These are phyloP conservation scores for Riptortus pedestris DNA, from an alignment of 1,140 invertebrate species.

Conservation along the genomic window DNA sequence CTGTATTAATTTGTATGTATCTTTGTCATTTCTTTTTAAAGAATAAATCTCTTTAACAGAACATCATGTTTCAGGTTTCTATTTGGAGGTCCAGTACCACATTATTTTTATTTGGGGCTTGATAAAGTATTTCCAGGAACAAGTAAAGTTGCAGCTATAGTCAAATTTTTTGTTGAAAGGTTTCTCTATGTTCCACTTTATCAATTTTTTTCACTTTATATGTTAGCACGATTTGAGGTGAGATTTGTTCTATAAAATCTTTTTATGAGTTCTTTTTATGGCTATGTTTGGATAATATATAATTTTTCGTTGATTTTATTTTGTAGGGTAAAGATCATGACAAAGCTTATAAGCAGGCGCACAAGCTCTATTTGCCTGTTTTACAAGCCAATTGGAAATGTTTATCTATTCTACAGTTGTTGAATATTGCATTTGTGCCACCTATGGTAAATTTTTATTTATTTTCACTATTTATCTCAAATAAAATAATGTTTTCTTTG, in stretches of 20 bases:
- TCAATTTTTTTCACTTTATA: conserved; percentile 55
- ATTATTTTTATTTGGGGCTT: conserved; percentile 54
- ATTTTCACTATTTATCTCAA: not conserved
- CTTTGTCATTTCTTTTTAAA: conserved; percentile 23
- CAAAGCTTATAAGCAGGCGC: conserved; percentile 45
- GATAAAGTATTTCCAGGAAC: conserved; percentile 39
- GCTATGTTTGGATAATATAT: not conserved
- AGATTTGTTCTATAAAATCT: not conserved
- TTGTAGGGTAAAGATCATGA: conserved; percentile 44
- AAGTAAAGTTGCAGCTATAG: conserved; percentile 43
- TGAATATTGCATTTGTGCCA: conserved; percentile 59
- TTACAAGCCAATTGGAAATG: conserved; percentile 58
- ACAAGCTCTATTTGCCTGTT: conserved; percentile 48
- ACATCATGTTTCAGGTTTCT: conserved; percentile 45
- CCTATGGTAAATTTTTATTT: conserved; percentile 48
- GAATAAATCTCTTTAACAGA: conserved; percentile 30
- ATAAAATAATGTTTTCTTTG: not conserved
- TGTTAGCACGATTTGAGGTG: conserved; percentile 53
- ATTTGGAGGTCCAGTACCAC: conserved; percentile 58
- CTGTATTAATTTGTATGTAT: not conserved
- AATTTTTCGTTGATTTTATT: too few species aligned
- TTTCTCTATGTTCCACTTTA: conserved; percentile 54
- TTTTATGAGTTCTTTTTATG: not conserved
- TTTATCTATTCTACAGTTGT: conserved; percentile 53
- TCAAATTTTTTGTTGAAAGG: conserved; percentile 52